Evolutionary conservation across 2,113 vertebrate genomes (phyloP), one percentile per base, ranked within the genome.

Genomic region (Urocitellus parryii): DNA sequence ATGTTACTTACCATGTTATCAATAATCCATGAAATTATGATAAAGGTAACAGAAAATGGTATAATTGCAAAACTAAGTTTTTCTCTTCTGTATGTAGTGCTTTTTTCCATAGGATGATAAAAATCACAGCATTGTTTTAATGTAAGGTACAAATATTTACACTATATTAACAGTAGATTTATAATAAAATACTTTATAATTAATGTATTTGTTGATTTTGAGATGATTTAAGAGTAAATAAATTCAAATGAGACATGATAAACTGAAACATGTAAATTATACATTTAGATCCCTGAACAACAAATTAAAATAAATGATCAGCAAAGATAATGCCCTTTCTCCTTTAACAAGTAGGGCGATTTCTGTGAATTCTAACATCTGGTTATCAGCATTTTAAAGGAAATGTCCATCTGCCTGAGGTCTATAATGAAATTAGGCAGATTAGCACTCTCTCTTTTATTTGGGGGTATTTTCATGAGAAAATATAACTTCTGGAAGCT

Each of bases 331-430:
- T 98, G 97, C 95, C 97, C 97, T 98, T 98, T 99, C 98, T 98
- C 98, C 97, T 97, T 72, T 97, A 96, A 97, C 96, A 99, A 99
- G 98, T 99, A 99, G 98, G 99, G 98, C 99, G 98, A 97, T 98
- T 98, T 98, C 99, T 99, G 99, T 99, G 99, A 99, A 99, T 99
- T 98, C 96, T 98, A 99, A 98, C 99, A 99, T 99, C 99, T 99
- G 99, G 98, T 99, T 99, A 98, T 99, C 99, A 99, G 95, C 96
- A 97, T 95, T 98, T 98, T 96, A 97, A 98, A 97, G 80, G 97
- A 98, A 97, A 97, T 97, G 72, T 85, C 94, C 97, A 97, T 97
- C 98, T 98, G 98, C 97, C 96, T 27, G 95, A 98, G 95, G 77
- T 97, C 97, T 97, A 87, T 96, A 97, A 97, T 98, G 92, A 97